These are phyloP conservation scores for Eulemur albifrons DNA, from an alignment of 2,797 vertebrate species.

Conservation along the genomic window DNA sequence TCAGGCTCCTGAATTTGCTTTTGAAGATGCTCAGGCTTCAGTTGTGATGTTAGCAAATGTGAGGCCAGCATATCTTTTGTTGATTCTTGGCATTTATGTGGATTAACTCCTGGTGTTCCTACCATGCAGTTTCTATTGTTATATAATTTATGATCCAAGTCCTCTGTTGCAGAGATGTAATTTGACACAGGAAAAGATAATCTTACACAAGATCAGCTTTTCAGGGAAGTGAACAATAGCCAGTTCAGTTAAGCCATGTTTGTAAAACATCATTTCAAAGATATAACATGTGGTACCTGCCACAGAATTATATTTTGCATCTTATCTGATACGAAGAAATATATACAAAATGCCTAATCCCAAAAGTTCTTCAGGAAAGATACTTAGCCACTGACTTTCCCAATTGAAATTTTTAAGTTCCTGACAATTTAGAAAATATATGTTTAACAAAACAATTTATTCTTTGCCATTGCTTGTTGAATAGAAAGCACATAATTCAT, in stretches of 20 bases:
- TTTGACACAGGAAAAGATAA: conserved; percentile 49
- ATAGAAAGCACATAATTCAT: conserved; percentile 16
- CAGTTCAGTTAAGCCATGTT: conserved; percentile 1
- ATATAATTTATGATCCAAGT: neutral
- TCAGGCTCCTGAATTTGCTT: conserved; percentile 2
- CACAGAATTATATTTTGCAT: conserved; percentile 35
- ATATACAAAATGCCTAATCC: conserved; percentile 4
- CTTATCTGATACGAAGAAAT: conserved; percentile 25
- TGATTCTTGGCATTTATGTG: conserved; percentile 48
- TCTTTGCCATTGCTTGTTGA: neutral
- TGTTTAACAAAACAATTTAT: conserved; percentile 1
- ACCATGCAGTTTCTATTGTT: neutral
- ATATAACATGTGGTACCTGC: neutral
- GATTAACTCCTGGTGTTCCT: conserved; percentile 33
- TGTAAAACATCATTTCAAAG: conserved; percentile 54
- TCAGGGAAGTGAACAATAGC: conserved; percentile 31
- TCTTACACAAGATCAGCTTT: conserved; percentile 11
- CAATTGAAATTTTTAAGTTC: conserved; percentile 28
- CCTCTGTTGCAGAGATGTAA: conserved; percentile 30
- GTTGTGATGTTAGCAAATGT: conserved; percentile 57
- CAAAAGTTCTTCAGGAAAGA: conserved; percentile 35
- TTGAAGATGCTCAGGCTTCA: conserved; percentile 17
- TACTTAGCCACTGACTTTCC: neutral
- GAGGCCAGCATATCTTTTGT: conserved; percentile 29
- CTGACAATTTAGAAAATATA: neutral